Percentiles rank a stretch among this genome's conserved stretches.
phyloP scores from a whole-genome alignment of 2,113 vertebrate species.

The Acanthochromis polyacanthus region DNA sequence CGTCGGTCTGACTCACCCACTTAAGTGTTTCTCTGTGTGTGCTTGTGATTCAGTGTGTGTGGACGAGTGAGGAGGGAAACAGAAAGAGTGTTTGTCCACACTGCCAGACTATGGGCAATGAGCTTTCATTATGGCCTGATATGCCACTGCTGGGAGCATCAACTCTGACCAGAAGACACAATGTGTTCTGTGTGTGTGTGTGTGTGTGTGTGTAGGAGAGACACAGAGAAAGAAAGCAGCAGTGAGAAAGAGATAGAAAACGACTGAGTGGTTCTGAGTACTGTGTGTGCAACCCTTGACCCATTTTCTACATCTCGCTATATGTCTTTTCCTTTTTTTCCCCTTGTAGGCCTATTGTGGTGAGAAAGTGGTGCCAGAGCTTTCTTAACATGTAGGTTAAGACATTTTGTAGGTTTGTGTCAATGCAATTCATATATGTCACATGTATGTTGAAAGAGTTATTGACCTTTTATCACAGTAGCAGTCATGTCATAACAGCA shows the following conservation, averaged over 20 bases:
- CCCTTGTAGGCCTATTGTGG: neutral
- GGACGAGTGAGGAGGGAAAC: neutral
- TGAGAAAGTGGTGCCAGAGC: neutral
- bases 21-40: slow-evolving; percentile 53
- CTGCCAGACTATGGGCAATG: slow-evolving; percentile 70
- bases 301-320: neutral
- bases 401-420: too few species aligned
- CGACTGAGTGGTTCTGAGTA: neutral
- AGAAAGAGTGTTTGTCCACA: slow-evolving; percentile 64
- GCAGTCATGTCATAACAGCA: too few species aligned
- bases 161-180: slow-evolving; percentile 56
- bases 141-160: slow-evolving; percentile 68
- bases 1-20: slow-evolving; percentile 64
- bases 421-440: too few species aligned
- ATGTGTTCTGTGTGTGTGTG: slow-evolving; percentile 2
- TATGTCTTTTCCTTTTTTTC: neutral
- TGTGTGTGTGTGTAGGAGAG: neutral
- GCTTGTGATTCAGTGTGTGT: slow-evolving; percentile 36
- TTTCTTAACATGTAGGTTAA: neutral
- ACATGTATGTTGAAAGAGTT: too few species aligned
- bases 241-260: neutral
- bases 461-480: too few species aligned
- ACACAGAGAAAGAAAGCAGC: neutral
- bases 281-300: neutral
- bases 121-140: slow-evolving; percentile 71